These are phyloP conservation scores for Epirrhoe alternata DNA, from an alignment of 2,888 invertebrate genomes.

Conservation along the genomic window DNA sequence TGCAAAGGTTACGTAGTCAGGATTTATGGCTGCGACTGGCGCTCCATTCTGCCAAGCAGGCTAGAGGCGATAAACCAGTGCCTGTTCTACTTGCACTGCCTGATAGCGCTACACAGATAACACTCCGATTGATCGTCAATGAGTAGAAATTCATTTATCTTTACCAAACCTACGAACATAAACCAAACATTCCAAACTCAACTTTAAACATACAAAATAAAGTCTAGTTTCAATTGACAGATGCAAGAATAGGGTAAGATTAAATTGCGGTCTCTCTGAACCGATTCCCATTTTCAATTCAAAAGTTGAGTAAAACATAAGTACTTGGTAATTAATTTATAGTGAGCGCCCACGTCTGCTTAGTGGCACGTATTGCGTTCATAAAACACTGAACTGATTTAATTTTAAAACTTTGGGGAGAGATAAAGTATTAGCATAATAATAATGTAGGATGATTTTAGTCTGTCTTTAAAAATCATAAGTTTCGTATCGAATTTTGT, in stretches of 20 bases:
- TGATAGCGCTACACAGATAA: constrained; percentile 80
- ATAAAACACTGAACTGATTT: constrained; percentile 27
- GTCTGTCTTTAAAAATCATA: background rate
- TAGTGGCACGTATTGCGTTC: constrained; percentile 28
- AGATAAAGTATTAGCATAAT: background rate
- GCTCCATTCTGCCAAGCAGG: constrained; percentile 13
- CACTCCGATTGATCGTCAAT: constrained; percentile 81
- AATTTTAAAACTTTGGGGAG: constrained; percentile 25
- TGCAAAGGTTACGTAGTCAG: constrained; percentile 19
- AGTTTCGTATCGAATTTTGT: background rate
- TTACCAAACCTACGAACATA: constrained; percentile 56
- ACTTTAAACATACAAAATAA: constrained; percentile 38
- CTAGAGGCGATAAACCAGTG: constrained; percentile 36
- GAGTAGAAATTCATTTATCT: constrained; percentile 83
- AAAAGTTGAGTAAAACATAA: constrained; percentile 30
- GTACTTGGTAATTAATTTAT: constrained; percentile 31
- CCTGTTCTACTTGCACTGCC: constrained; percentile 18
- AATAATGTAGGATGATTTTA: background rate
- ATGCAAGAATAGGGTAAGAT: constrained; percentile 42
- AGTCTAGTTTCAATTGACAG: constrained; percentile 40
- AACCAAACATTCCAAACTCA: constrained; percentile 35
- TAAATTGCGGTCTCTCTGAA: constrained; percentile 57
- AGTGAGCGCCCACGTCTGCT: constrained; percentile 25
- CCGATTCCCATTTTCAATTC: constrained; percentile 38
- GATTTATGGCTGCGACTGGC: constrained; percentile 25